These are phyloP conservation scores for Diphyllodes magnificus DNA, from an alignment of 2,113 vertebrate species.

Conservation along the genomic window DNA sequence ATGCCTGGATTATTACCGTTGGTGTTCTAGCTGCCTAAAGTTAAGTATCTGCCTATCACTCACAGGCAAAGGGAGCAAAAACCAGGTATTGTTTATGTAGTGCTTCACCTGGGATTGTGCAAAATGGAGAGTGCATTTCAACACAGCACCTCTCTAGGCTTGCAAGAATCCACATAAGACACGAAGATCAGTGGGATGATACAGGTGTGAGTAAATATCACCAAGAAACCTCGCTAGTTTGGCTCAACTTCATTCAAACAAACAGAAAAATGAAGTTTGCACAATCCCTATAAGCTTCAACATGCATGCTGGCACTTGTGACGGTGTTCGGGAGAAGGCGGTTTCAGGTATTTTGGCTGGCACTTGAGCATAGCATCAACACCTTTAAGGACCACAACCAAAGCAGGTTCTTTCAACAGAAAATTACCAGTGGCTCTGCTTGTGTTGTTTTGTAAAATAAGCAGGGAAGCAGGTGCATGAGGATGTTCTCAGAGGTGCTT, in stretches of 20 bases:
- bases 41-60: neutral
- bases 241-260: neutral
- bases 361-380: neutral
- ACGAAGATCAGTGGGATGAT: fast-evolving
- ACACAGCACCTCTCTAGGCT: neutral
- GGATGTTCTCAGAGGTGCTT: neutral
- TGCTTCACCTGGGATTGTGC: neutral
- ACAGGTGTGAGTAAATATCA: neutral
- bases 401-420: slow-evolving; percentile 30
- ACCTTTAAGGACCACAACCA: neutral
- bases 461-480: slow-evolving; percentile 60
- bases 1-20: neutral
- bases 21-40: neutral
- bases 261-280: neutral
- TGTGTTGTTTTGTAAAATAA: slow-evolving; percentile 42
- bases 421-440: neutral
- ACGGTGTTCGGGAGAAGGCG: neutral
- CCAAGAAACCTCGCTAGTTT: neutral
- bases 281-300: neutral
- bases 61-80: neutral
- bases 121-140: neutral
- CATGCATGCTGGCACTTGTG: neutral
- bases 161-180: fast-evolving
- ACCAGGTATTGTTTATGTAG: neutral
- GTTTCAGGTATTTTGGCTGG: neutral